Evolutionary conservation across 2,113 vertebrate species (phyloP), one percentile per base, ranked within the genome.

Genomic region (Mormyrus lacerda): DNA sequence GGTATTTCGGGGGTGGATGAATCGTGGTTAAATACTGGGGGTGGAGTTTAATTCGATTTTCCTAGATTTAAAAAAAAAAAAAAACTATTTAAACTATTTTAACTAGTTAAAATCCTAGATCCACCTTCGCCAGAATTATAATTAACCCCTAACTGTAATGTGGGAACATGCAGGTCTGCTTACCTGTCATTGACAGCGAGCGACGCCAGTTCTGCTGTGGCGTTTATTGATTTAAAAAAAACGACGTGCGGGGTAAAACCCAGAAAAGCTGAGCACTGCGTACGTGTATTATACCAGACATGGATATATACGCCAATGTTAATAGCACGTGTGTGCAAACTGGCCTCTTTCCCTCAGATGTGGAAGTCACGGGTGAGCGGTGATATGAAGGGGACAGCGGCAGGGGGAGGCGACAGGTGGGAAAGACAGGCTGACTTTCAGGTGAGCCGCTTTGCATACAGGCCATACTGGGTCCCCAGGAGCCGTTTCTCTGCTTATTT

Each of bases 391-490:
- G 90, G 96, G 91, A 96, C 97, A 73, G 93, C 94, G 91, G 94
- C 97, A 21, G 96, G 96, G 89, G 96, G 95, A 5, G 98, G 99
- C 0, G 98, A 99, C 92, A 42, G 13, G 7, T 99, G 98, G 98
- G 98, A 99, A 93, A 99, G 98, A 0, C 98, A 99, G 92, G 98
- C 98, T 0, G 97, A 99, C 92, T 99, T 99, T 31, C 97, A 98
- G 97, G 98, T 99, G 91, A 95, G 96, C 65, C 11, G 11, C 65
- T 73, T 73, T 15, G 11, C 3, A 1, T 11, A 11, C n/a, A 27
- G 65, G 65, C 27, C 1, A 13, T 10, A 69, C 10, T 13, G 10
- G n/a, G 27, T 13, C n/a, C 65, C 27, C 65, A 15, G 9, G 55
- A 3, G n/a, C 1, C 13, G 31, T n/a, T 84, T 84, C 79, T 35